Base-by-base conservation (phyloP, 1,140 invertebrate genomes). In the Parasteatoda tepidariorum region DNA sequence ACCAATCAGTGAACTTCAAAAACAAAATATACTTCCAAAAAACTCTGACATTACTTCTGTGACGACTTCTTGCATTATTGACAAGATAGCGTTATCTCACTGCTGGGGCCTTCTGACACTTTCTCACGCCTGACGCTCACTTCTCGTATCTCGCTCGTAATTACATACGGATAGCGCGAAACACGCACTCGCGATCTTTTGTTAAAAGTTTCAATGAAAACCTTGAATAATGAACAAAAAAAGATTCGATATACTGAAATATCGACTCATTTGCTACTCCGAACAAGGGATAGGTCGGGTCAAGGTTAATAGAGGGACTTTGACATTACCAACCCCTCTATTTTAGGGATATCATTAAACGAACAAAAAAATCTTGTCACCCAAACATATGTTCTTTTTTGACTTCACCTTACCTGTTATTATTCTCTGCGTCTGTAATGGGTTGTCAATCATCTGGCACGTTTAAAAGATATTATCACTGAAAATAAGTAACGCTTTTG, bases 41-140 rank as follows among this genome's bases (percentile, higher is more conserved):
- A 34, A 71, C 13, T 48, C 31, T 61, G 41, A 34, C 75, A 64
- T 41, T 41, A 67, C 55, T 30, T 26, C 62, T 67, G 11, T 79
- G 75, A 79, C 75, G 75, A 22, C 28, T 57, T 79, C 75, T 79
- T 79, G 75, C 75, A 79, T 79, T 79, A 67, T 79, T 79, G 75
- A 79, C 75, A 79, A 79, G 75, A 79, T 79, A 55, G 59, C 61
- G 75, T 79, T 79, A 79, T 62, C 75, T 79, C 75, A 79, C 75
- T 68, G n/a, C 30, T n/a, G 38, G n/a, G n/a, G 48, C 75, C 75
- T 64, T 79, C 75, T 67, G 62, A 79, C 62, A 79, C 3, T 67
- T 79, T 67, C 62, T 67, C 75, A 67, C 75, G 62, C 62, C n/a
- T 3, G 18, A 34, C 30, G 31, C 34, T 24, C 31, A 22, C 33